These are phyloP conservation scores for Drosophila recens DNA, from an alignment of 2,888 invertebrate genomes.

Conservation along the genomic window DNA sequence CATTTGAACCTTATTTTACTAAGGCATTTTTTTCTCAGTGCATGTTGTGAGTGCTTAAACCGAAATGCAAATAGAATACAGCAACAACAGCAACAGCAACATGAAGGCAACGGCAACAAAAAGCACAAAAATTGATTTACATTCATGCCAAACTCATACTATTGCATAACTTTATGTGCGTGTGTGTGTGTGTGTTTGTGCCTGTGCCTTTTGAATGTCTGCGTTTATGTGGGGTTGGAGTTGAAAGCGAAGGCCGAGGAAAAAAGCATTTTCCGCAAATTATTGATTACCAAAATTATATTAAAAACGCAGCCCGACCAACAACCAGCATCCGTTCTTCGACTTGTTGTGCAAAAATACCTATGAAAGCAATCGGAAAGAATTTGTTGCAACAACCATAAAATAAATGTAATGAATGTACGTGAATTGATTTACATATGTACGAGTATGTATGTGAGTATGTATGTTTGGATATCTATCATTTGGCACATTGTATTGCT, in stretches of 20 bases:
- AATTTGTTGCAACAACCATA: slow-evolving; percentile 36
- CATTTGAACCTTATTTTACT: too few species aligned
- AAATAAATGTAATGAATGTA: slow-evolving; percentile 49
- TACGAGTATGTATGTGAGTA: not conserved
- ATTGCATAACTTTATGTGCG: slow-evolving; percentile 9
- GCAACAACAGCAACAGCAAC: slow-evolving; percentile 11
- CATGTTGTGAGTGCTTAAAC: slow-evolving; percentile 34
- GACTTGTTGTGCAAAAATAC: slow-evolving; percentile 15
- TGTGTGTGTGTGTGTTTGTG: slow-evolving; percentile 11
- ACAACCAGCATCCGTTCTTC: not conserved
- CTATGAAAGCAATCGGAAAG: slow-evolving; percentile 11
- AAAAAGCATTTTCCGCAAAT: slow-evolving; percentile 55
- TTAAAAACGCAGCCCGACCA: slow-evolving; percentile 32
- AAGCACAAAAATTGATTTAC: slow-evolving; percentile 38
- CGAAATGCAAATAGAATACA: slow-evolving; percentile 39
- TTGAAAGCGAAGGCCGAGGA: not conserved
- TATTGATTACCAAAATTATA: slow-evolving; percentile 64
- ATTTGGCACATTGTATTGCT: slow-evolving; percentile 26
- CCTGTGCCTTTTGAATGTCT: slow-evolving; percentile 20
- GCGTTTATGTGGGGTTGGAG: slow-evolving; percentile 7
- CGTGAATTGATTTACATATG: slow-evolving; percentile 37
- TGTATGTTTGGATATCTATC: slow-evolving; percentile 17
- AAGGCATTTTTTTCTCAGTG: too few species aligned
- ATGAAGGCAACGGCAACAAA: slow-evolving; percentile 1
- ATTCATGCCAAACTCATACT: slow-evolving; percentile 27